A percentile compares a stretch with the other conserved stretches of the same genome.
phyloP scores from a whole-genome alignment of 2,113 vertebrate genomes.

The Apodemus speciosus region DNA sequence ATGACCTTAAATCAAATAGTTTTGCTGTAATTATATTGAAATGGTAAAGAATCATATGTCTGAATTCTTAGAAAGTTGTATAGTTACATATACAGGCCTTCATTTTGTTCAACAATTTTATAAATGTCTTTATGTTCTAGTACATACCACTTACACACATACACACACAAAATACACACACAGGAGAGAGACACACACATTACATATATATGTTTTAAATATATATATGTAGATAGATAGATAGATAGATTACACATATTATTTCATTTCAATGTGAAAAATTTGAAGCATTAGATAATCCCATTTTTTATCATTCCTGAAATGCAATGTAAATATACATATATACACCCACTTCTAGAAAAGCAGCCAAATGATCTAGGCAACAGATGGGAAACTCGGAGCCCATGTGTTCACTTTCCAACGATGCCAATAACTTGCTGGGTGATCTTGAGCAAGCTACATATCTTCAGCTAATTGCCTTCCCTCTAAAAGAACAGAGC shows the following conservation, averaged over 20 bases:
- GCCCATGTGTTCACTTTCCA: constrained; percentile 77
- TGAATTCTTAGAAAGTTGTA: not conserved
- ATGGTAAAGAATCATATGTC: not conserved
- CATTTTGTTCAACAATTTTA: not conserved
- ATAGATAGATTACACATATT: not conserved
- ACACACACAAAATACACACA: not conserved
- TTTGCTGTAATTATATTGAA: not conserved
- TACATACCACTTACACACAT: not conserved
- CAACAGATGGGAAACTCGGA: constrained; percentile 78
- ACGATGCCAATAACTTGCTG: constrained; percentile 78
- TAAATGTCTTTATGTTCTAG: not conserved
- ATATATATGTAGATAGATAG: not conserved
- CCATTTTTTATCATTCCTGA: constrained; percentile 73
- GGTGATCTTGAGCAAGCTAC: constrained; percentile 77
- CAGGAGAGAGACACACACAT: no score
- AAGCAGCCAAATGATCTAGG: constrained; percentile 76
- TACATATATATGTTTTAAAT: no score
- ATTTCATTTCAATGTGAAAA: not conserved
- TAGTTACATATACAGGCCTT: not conserved
- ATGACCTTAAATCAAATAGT: not conserved
- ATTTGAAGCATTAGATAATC: constrained; percentile 63
- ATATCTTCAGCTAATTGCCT: constrained; percentile 79
- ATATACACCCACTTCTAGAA: constrained; percentile 57
- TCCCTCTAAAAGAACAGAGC: constrained; percentile 73
- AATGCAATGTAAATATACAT: constrained; percentile 74